Conservation (phyloP, 2,113 vertebrate genomes). For the Orycteropus afer region DNA sequence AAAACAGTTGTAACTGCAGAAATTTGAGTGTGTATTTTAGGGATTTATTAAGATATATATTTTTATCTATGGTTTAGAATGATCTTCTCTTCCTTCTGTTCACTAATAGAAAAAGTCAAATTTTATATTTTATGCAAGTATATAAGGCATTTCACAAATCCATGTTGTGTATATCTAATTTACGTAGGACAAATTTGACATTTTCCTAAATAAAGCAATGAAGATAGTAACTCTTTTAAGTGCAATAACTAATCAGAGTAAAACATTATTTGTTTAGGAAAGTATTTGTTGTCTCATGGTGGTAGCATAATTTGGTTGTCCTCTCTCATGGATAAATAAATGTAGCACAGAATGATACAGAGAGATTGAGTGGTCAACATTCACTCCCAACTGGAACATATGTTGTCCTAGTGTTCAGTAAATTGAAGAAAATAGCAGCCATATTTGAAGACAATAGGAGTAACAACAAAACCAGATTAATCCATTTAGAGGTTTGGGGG, state of each 20-base stretch:
- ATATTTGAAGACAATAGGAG: too few relatives aligned
- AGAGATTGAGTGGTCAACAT: not conserved
- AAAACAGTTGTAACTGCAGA: not conserved
- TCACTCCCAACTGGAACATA: not conserved
- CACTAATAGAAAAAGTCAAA: not conserved
- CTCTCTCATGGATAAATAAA: not conserved
- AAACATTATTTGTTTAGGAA: not conserved
- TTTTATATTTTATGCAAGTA: not conserved
- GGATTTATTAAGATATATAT: not conserved
- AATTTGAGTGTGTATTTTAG: not conserved
- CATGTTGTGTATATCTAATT: not conserved
- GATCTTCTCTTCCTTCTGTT: not conserved
- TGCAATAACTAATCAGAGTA: not conserved
- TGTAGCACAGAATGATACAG: not conserved
- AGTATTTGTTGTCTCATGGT: not conserved
- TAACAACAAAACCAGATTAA: not conserved
- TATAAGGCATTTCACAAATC: not conserved
- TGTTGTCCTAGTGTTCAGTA: not conserved
- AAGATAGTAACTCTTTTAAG: not conserved
- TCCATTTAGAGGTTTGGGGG: not conserved
- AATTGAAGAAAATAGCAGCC: not conserved
- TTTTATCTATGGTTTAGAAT: not conserved
- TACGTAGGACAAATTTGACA: not conserved
- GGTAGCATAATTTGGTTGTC: not conserved
- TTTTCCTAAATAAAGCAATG: not conserved